A percentile compares a stretch with the other conserved stretches of the same genome.
These are phyloP conservation scores for Oceanodroma tethys DNA, from an alignment of 2,113 vertebrate genomes.

Conservation along the genomic window DNA sequence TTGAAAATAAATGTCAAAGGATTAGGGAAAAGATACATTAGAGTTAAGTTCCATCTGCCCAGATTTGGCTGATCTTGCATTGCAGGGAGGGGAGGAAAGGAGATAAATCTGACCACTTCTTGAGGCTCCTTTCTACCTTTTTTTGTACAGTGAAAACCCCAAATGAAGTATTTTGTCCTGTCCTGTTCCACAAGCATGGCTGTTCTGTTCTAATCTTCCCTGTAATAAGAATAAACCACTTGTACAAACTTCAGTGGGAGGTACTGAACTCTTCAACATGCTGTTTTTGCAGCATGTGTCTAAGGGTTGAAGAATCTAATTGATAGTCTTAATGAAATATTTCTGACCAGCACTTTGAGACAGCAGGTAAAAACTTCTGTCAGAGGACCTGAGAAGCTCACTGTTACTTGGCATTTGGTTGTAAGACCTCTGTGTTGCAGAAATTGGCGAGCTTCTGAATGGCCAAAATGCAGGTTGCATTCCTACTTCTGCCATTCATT, in stretches of 20 bases:
- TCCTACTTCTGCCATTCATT: background rate
- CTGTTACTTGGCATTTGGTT: background rate
- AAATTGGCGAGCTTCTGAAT: background rate
- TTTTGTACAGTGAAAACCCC: background rate
- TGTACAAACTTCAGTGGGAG: background rate
- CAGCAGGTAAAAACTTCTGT: background rate
- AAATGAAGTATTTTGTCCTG: background rate
- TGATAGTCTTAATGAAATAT: background rate
- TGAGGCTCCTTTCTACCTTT: background rate
- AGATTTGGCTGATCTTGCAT: background rate
- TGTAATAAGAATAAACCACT: background rate
- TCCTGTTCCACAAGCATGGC: background rate
- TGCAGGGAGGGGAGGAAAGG: background rate
- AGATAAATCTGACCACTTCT: background rate
- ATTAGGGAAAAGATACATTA: background rate
- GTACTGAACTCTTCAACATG: background rate
- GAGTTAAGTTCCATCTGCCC: background rate
- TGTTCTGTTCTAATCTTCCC: background rate
- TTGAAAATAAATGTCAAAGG: background rate
- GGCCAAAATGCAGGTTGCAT: background rate
- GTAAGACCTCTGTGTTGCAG: background rate
- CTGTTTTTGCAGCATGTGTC: background rate
- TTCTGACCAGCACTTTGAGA: background rate
- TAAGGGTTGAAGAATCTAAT: background rate
- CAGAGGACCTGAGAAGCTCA: background rate